Conservation (phyloP, 1,140 invertebrate species). For the Drosophila arizonae region DNA sequence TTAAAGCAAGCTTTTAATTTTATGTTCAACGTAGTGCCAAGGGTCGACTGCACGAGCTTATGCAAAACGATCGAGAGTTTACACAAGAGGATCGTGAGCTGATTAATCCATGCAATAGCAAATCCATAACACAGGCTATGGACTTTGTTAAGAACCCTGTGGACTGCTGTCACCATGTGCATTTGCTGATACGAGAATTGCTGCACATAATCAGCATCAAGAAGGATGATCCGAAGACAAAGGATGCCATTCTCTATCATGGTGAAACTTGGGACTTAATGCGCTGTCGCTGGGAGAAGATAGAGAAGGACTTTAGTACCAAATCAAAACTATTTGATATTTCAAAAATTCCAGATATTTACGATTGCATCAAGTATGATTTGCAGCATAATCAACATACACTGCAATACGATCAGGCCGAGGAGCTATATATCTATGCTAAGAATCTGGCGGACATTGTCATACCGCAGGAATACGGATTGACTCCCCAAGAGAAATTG, state of each 20-base stretch:
- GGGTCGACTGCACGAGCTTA: conserved; percentile 94
- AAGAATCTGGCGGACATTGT: conserved; percentile 99
- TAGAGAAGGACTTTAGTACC: conserved; percentile 98
- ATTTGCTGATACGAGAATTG: conserved; percentile 92
- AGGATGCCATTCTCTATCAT: conserved; percentile 96
- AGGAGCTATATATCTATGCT: conserved; percentile 97
- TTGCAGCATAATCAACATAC: conserved; percentile 98
- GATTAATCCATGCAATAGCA: conserved; percentile 94
- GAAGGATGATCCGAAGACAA: conserved; percentile 93
- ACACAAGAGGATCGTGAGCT: conserved; percentile 89
- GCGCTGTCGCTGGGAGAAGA: conserved; percentile 98
- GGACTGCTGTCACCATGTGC: conserved; percentile 95
- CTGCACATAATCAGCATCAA: conserved; percentile 93
- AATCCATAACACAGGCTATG: conserved; percentile 94
- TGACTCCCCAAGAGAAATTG: conserved; percentile 97
- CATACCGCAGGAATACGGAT: conserved; percentile 99
- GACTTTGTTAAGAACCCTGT: conserved; percentile 98
- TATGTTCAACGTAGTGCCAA: conserved; percentile 90
- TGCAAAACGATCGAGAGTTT: conserved; percentile 96
- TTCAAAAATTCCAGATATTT: conserved; percentile 99
- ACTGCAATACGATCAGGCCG: conserved; percentile 95
- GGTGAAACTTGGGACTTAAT: conserved; percentile 99
- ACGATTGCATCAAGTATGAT: conserved; percentile 99
- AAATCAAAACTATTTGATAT: conserved; percentile 97
- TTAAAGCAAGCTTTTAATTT: too few species aligned